These are phyloP conservation scores for Caenorhabditis sp. DNA, from an alignment of 2,888 invertebrate species.

Conservation along the genomic window DNA sequence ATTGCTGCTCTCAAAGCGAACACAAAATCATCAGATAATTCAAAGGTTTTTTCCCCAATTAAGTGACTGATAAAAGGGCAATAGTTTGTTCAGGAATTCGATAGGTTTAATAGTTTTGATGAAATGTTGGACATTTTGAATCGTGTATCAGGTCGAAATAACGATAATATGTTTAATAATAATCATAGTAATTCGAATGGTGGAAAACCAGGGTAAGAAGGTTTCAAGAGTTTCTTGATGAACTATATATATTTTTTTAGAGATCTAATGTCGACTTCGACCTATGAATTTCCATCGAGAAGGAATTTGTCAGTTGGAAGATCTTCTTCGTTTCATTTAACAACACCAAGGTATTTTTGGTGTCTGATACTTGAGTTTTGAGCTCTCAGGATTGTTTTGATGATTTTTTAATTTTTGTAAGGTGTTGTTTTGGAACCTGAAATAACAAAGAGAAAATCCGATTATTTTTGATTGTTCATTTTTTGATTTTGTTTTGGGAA, in stretches of 20 bases:
- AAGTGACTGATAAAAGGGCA: too few species aligned
- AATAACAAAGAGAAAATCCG: background rate
- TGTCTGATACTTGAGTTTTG: too few species aligned
- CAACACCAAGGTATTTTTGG: conserved; percentile 26
- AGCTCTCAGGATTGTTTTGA: too few species aligned
- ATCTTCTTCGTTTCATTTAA: conserved; percentile 30
- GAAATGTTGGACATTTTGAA: conserved; percentile 49
- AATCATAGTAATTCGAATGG: conserved; percentile 8
- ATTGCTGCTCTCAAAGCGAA: conserved; percentile 35
- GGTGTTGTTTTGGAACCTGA: too few species aligned
- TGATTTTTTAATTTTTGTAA: too few species aligned
- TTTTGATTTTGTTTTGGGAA: too few species aligned
- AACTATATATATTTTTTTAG: conserved; percentile 6
- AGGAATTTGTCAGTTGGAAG: conserved; percentile 25
- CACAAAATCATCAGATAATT: conserved; percentile 3
- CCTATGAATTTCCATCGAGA: conserved; percentile 4
- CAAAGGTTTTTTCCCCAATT: conserved; percentile 2
- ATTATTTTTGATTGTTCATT: background rate
- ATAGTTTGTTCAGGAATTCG: conserved; percentile 32
- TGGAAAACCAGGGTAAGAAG: background rate
- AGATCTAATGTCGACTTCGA: conserved; percentile 24
- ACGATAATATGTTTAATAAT: background rate
- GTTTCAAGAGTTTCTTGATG: background rate
- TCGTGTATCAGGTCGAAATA: conserved; percentile 22
- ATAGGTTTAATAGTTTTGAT: conserved; percentile 44